A percentile compares a stretch with the other conserved stretches of the same genome.
Conservation (phyloP, 1,140 invertebrate genomes). For the Lepidurus packardi region DNA sequence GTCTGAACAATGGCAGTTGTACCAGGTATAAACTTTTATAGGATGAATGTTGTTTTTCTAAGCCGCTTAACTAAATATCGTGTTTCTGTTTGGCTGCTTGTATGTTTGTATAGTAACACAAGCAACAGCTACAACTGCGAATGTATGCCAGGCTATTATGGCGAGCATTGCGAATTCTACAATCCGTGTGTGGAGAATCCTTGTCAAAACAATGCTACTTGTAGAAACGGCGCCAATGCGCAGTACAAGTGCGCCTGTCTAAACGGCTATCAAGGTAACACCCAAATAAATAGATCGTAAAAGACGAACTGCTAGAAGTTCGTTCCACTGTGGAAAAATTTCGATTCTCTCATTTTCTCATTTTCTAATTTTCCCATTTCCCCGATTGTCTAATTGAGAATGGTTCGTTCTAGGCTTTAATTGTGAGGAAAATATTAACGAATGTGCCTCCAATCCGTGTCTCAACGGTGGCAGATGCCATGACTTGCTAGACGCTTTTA, state of each 20-base stretch:
- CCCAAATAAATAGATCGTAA: constrained; percentile 30
- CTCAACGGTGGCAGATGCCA: constrained; percentile 44
- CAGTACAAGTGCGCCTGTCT: constrained; percentile 37
- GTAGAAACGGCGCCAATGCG: constrained; percentile 35
- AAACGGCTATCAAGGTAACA: constrained; percentile 34
- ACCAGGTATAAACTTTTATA: constrained; percentile 34
- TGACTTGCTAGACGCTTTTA: constrained; percentile 44
- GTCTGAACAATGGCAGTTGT: constrained; percentile 38
- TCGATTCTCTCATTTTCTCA: too few relatives aligned
- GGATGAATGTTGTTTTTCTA: neutral
- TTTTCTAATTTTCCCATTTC: too few relatives aligned
- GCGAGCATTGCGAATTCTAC: constrained; percentile 39
- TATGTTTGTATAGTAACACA: constrained; percentile 23
- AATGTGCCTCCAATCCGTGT: constrained; percentile 37
- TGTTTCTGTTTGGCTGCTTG: too few relatives aligned
- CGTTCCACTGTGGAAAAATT: neutral
- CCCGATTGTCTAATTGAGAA: neutral
- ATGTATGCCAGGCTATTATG: constrained; percentile 40
- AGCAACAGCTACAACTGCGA: constrained; percentile 29
- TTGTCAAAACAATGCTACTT: constrained; percentile 40
- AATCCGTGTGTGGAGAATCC: constrained; percentile 40
- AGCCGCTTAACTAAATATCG: too few relatives aligned
- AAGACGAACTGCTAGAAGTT: neutral
- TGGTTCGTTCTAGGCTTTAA: constrained; percentile 31
- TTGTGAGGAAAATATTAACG: constrained; percentile 37